These are phyloP conservation scores for Dryobotodes eremita DNA, from an alignment of 2,888 invertebrate species.

Conservation along the genomic window DNA sequence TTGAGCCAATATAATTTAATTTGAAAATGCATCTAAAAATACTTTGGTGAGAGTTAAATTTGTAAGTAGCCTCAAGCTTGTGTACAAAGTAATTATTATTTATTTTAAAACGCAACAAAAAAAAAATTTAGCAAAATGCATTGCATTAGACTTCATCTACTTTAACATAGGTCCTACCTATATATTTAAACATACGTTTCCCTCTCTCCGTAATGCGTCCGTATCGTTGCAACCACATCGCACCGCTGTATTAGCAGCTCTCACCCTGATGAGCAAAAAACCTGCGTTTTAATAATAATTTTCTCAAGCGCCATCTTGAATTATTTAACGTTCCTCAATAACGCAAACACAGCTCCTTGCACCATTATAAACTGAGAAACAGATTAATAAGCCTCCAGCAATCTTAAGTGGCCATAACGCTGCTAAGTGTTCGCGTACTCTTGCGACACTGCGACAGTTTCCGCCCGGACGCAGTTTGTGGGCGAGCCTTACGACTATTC, in stretches of 20 bases:
- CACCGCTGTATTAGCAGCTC: conserved; percentile 42
- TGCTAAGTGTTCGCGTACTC: conserved; percentile 48
- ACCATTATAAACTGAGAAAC: conserved; percentile 52
- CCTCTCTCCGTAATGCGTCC: conserved; percentile 10
- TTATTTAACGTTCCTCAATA: conserved; percentile 28
- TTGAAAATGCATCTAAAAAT: no score
- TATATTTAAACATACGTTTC: conserved; percentile 4
- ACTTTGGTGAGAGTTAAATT: no score
- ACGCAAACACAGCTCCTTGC: conserved; percentile 7
- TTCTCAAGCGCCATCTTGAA: conserved; percentile 29
- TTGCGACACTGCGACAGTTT: conserved; percentile 43
- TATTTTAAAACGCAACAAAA: no score
- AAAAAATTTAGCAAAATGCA: background rate
- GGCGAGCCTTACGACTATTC: conserved; percentile 21
- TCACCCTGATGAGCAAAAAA: conserved; percentile 52
- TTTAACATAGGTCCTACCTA: background rate
- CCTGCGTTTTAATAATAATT: conserved; percentile 49
- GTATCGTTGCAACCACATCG: conserved; percentile 41
- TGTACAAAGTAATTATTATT: no score
- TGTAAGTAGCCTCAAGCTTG: no score
- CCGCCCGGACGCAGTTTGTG: conserved; percentile 55
- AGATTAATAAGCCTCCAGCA: conserved; percentile 55
- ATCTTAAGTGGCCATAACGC: conserved; percentile 67
- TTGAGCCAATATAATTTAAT: no score
- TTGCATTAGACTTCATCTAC: background rate